Conservation (phyloP, 2,888 invertebrate genomes). For the Odiellus spinosus region DNA sequence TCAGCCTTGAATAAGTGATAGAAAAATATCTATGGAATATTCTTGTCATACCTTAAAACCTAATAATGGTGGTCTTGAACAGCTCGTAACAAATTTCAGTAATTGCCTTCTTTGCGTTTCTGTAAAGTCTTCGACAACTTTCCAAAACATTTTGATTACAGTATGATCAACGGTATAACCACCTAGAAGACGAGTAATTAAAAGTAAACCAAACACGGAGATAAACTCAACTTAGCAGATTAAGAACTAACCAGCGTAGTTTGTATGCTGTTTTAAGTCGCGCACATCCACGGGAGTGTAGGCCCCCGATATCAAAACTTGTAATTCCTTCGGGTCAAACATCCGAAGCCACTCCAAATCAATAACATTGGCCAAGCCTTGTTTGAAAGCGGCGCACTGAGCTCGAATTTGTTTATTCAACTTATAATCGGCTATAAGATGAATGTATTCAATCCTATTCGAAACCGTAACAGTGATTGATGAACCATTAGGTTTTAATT, state of each 20-base stretch:
- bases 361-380: conserved; percentile 78
- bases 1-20: too few relatives aligned
- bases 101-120: conserved; percentile 70
- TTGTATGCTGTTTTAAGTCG: conserved; percentile 71
- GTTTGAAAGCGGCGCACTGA: conserved; percentile 73
- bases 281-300: conserved; percentile 81
- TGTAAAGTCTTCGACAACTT: conserved; percentile 61
- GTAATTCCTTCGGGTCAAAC: conserved; percentile 86
- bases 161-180: conserved; percentile 68
- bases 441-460: conserved; percentile 92
- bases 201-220: conserved; percentile 16
- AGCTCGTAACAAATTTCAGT: conserved; percentile 94
- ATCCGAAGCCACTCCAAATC: conserved; percentile 83
- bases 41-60: conserved; percentile 97
- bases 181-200: conserved; percentile 36
- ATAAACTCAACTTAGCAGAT: too few relatives aligned
- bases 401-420: conserved; percentile 64
- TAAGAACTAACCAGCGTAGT: conserved; percentile 53
- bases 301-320: conserved; percentile 90
- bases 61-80: conserved; percentile 84
- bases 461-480: conserved; percentile 77
- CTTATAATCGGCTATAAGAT: conserved; percentile 88
- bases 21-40: too few relatives aligned
- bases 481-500: conserved; percentile 67
- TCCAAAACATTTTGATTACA: conserved; percentile 78